phyloP scores from a whole-genome alignment of 2,888 invertebrate species.

The Nomada flava region DNA sequence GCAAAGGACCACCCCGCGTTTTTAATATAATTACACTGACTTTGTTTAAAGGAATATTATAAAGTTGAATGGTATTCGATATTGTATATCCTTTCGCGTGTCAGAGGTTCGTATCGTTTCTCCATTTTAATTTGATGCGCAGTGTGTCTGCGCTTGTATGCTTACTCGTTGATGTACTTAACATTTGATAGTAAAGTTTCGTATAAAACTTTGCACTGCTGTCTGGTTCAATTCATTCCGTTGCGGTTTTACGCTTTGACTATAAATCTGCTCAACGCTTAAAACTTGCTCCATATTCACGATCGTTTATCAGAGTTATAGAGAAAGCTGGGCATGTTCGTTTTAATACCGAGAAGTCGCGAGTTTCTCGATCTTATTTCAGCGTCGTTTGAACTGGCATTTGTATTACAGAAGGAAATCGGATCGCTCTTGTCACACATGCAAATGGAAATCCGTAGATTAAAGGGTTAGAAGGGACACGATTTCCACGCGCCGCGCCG shows the following conservation, averaged over 20 bases:
- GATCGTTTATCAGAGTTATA: slow-evolving; percentile 5
- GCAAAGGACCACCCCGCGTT: neutral
- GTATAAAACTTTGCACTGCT: no score
- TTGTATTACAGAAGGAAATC: slow-evolving; percentile 12
- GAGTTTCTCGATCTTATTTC: slow-evolving; percentile 20
- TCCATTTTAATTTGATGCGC: no score
- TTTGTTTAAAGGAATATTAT: neutral
- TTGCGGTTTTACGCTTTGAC: neutral
- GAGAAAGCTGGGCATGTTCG: slow-evolving; percentile 10
- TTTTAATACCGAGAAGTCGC: neutral
- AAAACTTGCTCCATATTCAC: neutral
- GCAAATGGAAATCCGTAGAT: neutral
- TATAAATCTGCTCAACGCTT: neutral
- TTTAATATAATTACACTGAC: neutral
- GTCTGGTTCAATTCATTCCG: no score
- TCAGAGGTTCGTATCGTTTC: neutral
- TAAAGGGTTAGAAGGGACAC: neutral
- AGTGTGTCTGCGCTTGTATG: no score
- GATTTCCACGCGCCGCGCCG: no score
- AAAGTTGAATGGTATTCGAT: neutral
- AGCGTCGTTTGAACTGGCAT: slow-evolving; percentile 12
- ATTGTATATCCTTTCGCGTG: neutral
- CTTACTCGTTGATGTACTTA: no score
- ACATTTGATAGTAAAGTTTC: no score
- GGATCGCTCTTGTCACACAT: neutral